Evolutionary conservation across 2,113 vertebrate species (phyloP).

Genomic region (Malurus elegans): DNA sequence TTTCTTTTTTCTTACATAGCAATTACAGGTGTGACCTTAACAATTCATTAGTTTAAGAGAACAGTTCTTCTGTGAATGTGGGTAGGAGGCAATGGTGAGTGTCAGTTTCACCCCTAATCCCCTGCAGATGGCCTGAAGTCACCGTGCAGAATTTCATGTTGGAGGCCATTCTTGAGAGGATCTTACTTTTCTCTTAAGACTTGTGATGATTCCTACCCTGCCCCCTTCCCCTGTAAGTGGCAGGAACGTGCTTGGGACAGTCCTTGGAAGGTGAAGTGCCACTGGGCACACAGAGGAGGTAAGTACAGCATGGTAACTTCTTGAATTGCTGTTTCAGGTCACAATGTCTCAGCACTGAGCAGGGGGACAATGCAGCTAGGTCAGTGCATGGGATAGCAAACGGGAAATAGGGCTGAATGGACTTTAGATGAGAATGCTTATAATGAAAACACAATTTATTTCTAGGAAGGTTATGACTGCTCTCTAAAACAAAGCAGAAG

Average conservation of each 20-base stretch:
- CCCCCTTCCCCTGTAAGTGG: rapidly evolving
- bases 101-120: not conserved
- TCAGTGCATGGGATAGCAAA: not conserved
- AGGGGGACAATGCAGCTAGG: not conserved
- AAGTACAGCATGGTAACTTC: not conserved
- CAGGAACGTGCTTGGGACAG: not conserved
- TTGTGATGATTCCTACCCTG: not conserved
- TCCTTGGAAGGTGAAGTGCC: not conserved
- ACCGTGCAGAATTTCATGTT: not conserved
- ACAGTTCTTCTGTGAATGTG: not conserved
- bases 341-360: not conserved
- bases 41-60: not conserved
- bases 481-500: not conserved
- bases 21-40: not conserved
- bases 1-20: not conserved
- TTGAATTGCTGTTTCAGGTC: not conserved
- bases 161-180: not conserved
- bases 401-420: not conserved
- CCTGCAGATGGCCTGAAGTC: not conserved
- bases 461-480: not conserved
- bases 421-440: not conserved
- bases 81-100: not conserved
- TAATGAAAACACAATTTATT: not conserved
- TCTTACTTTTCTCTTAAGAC: not conserved
- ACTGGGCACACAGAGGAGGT: not conserved